Evolutionary conservation across 2,113 vertebrate genomes (phyloP).

Genomic region (Malurus cyaneus): DNA sequence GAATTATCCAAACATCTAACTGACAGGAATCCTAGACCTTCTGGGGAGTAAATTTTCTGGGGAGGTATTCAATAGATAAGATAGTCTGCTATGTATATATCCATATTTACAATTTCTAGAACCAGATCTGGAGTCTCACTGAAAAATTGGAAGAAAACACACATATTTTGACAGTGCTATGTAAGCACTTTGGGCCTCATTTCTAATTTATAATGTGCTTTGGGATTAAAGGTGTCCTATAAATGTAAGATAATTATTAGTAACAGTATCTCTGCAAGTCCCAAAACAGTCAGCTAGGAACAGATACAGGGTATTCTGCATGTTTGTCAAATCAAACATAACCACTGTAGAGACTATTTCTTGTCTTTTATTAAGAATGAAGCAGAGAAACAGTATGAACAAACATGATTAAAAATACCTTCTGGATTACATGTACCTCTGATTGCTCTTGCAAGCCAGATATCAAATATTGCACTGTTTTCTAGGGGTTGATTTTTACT

Average conservation of each 20-base stretch:
- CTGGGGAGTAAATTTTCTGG: neutral
- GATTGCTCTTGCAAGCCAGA: neutral
- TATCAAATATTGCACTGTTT: constrained; percentile 12
- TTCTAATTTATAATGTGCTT: constrained; percentile 14
- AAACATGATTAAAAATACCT: neutral
- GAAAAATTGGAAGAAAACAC: neutral
- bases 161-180: neutral
- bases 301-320: neutral
- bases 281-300: neutral
- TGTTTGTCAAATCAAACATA: constrained; percentile 22
- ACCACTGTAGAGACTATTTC: neutral
- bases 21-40: neutral
- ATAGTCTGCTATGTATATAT: neutral
- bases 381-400: neutral
- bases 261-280: neutral
- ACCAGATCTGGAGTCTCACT: neutral
- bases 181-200: neutral
- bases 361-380: neutral
- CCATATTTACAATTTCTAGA: constrained; percentile 11
- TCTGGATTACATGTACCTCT: constrained; percentile 13
- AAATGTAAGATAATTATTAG: constrained; percentile 24
- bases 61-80: neutral
- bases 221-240: constrained; percentile 30
- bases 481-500: neutral
- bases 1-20: neutral